Conservation (phyloP, 2,797 vertebrate species). For the Myotis daubentonii region DNA sequence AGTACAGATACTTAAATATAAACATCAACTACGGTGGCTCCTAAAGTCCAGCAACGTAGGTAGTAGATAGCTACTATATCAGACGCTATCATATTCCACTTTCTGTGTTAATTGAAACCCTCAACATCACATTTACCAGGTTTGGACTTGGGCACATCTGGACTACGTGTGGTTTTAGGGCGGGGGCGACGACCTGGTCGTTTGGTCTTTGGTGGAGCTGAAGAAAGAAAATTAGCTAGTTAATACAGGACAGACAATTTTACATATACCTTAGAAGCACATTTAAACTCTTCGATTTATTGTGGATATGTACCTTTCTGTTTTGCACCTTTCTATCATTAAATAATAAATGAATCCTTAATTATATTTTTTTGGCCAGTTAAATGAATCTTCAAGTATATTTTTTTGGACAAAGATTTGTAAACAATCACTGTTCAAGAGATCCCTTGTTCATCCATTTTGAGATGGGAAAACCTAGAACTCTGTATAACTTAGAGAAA, state of each 20-base stretch:
- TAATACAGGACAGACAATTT: constrained; percentile 12
- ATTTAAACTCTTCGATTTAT: background rate
- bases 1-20: background rate
- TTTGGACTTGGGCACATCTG: constrained; percentile 80
- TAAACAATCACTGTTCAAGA: background rate
- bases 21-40: background rate
- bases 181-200: constrained; percentile 64
- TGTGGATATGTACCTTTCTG: background rate
- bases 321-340: background rate
- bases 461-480: constrained; percentile 49
- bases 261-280: background rate
- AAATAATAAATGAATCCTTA: background rate
- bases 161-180: constrained; percentile 79
- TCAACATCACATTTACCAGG: constrained; percentile 79
- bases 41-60: background rate
- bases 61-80: background rate
- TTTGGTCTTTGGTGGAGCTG: constrained; percentile 72
- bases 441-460: background rate
- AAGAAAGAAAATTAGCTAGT: constrained; percentile 72
- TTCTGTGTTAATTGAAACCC: background rate
- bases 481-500: background rate
- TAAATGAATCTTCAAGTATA: background rate
- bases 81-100: background rate
- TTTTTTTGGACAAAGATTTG: background rate
- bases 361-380: background rate